Base-by-base conservation (phyloP, 2,797 vertebrate genomes). In the Argya squamiceps region DNA sequence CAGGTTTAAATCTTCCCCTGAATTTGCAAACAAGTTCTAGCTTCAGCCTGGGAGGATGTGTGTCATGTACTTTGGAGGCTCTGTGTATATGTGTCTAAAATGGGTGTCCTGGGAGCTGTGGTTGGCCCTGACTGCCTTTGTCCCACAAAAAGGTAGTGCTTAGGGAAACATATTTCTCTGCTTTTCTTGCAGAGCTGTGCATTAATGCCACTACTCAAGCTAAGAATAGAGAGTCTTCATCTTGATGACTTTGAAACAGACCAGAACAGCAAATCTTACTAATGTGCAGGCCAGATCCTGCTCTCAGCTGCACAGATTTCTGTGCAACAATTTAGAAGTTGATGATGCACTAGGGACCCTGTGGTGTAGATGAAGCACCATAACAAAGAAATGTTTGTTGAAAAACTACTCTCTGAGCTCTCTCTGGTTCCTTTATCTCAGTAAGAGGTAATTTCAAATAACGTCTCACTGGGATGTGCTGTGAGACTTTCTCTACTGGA, bases 301-400 rank as follows among this genome's bases (percentile, higher is more conserved):
- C 69, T 88, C 50, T 88, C 1, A 0, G 79, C 67, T 88, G 44
- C 62, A 75, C 46, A 49, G 75, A 22, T 12, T 87, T 85, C 78
- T 89, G 68, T 91, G 68, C 60, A 73, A 73, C 78, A 63, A 53
- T 92, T 91, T 83, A 59, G 32, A 84, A 92, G 43, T 49, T 89
- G 93, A 89, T 88, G 81, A 65, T 41, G 75, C 95, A 88, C 78
- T n/a, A 37, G 95, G 75, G 94, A 94, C 34, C 32, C 71, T 59
- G 59, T 70, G 87, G 75, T 89, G 32, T 63, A 77, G 91, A 91
- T 74, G 68, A 91, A 88, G 68, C 63, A 41, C 68, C 9, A 9
- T 84, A 89, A 87, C 70, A 69, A 84, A 95, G 81, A 91, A 89
- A 44, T 44, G 71, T 41, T 84, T 59, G 47, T 41, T 92, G 81